These are phyloP conservation scores for Eriosoma lanigerum DNA, from an alignment of 1,140 invertebrate species.

Conservation along the genomic window DNA sequence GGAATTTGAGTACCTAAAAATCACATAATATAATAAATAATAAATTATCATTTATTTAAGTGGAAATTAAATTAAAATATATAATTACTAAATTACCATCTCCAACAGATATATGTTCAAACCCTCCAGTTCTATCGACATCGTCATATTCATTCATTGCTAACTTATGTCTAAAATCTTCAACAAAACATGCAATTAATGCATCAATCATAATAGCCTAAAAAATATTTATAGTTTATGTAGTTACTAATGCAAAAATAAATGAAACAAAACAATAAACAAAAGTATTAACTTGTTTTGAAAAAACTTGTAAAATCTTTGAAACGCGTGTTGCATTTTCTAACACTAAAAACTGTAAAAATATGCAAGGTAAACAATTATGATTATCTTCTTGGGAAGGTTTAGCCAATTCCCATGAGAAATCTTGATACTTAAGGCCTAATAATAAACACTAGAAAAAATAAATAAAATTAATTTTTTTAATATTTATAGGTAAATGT, in stretches of 20 bases:
- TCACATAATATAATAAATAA: constrained; percentile 23
- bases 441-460: constrained; percentile 74
- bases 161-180: constrained; percentile 64
- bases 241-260: no score
- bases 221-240: constrained; percentile 35
- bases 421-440: constrained; percentile 80
- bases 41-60: neutral
- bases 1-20: constrained; percentile 56
- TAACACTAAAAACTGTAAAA: constrained; percentile 82
- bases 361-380: constrained; percentile 80
- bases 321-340: constrained; percentile 82
- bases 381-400: constrained; percentile 82
- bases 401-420: constrained; percentile 87
- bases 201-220: constrained; percentile 88
- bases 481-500: no score
- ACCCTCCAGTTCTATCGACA: constrained; percentile 55
- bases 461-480: constrained; percentile 36
- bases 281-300: constrained; percentile 68
- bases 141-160: constrained; percentile 45
- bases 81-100: constrained; percentile 57
- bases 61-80: neutral
- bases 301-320: constrained; percentile 86
- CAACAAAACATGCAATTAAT: constrained; percentile 82
- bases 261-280: neutral
- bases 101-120: constrained; percentile 58